Base-by-base conservation (phyloP, 2,113 vertebrate genomes). In the Oreotrochilus melanogaster region DNA sequence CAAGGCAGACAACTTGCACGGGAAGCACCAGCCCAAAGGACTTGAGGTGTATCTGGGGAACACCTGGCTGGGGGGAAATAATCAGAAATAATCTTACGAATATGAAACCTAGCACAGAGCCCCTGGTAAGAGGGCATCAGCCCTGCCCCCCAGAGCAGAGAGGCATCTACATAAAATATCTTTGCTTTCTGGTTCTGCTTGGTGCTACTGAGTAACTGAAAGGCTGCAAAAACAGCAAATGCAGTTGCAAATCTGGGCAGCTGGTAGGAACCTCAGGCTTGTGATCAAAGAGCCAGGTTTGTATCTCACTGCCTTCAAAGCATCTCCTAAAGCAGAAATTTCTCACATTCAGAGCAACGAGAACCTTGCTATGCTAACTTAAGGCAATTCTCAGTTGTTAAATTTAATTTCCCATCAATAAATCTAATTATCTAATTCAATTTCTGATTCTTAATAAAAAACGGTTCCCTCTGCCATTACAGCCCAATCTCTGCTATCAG, bases 401-500 rank as follows among this genome's bases (percentile, higher is more conserved):
- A 66, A 88, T 93, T 93, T 86, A 83, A 96, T 90, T 94, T 83
- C 90, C 88, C 92, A 80, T 86, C 86, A 88, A 92, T 88, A 90
- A 93, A 93, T 86, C 75, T 88, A 86, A 95, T 97, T 72, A 88
- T 76, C 85, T 75, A 95, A 95, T 90, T 93, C 90, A 86, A 82
- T 95, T 92, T 81, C 82, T 78, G 79, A 61, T 60, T 73, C 92
- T 93, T 93, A 94, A 88, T 86, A 92, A 93, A 93, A 93, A 90
- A 61, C 6, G 31, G 64, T 72, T 93, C 86, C 86, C 64, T 28
- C 3, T 11, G 37, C 61, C 72, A 47, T 88, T 80, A 51, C 6
- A 78, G 82, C 28, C 45, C 45, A 16, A 1, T 79, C 88, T 62
- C 90, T 48, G 33, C 43, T 35, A 89, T 61, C 74, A 13, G 82